phyloP scores from a whole-genome alignment of 2,113 vertebrate species.

The Rostratula benghalensis region DNA sequence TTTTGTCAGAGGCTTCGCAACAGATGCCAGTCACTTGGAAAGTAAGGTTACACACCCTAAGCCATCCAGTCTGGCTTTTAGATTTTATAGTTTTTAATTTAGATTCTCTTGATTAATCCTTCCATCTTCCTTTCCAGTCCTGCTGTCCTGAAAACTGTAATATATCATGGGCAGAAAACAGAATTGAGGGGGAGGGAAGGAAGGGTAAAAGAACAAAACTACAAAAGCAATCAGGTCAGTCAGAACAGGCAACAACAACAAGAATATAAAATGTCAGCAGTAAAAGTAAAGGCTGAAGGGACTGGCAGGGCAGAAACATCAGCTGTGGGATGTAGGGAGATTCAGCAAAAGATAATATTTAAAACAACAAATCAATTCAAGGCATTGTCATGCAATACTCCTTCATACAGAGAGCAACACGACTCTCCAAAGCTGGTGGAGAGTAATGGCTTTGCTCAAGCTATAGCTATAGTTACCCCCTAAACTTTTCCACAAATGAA shows the following conservation, averaged over 20 bases:
- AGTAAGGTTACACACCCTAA: not conserved
- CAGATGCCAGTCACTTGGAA: not conserved
- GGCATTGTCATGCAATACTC: not conserved
- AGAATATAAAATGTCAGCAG: not conserved
- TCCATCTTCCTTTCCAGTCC: not conserved
- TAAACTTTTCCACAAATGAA: not conserved
- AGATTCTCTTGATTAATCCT: slow-evolving; percentile 28
- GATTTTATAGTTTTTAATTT: slow-evolving; percentile 49
- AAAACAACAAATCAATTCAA: slow-evolving; percentile 21
- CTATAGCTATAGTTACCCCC: not conserved
- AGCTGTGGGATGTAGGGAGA: not conserved
- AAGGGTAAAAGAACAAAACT: not conserved
- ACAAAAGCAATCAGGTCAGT: not conserved
- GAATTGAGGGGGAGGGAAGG: not conserved
- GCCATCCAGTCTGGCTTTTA: not conserved
- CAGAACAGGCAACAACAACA: not conserved
- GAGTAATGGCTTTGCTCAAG: not conserved
- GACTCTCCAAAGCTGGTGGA: not conserved
- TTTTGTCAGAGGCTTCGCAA: not conserved
- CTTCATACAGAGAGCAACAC: not conserved
- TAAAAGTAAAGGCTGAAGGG: not conserved
- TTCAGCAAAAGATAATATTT: not conserved
- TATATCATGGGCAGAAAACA: slow-evolving; percentile 17
- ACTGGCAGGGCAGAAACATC: not conserved
- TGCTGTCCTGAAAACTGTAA: not conserved